Conservation (phyloP, 2,888 invertebrate genomes). For the Malachius bipustulatus region DNA sequence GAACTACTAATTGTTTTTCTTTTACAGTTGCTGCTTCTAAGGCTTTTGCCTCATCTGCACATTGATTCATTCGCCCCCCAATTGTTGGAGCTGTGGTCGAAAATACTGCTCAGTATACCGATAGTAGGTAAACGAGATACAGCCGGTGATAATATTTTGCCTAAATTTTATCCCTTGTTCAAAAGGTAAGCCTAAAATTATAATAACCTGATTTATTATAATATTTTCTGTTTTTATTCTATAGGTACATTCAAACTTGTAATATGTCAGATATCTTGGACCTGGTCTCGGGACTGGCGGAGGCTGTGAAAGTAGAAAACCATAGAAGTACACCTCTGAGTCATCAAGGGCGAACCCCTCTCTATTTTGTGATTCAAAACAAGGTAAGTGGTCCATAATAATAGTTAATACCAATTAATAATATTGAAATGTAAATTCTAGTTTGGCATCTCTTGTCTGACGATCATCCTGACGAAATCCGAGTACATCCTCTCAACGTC, state of each 20-base stretch:
- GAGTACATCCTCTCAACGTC: constrained; percentile 37
- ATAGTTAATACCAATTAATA: constrained; percentile 5
- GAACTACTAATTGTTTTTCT: constrained; percentile 7
- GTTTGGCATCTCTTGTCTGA: constrained; percentile 47
- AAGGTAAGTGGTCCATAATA: constrained; percentile 34
- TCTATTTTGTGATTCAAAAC: constrained; percentile 39
- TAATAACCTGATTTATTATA: neutral
- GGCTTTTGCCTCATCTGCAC: constrained; percentile 51
- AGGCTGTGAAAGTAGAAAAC: constrained; percentile 27
- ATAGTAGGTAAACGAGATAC: constrained; percentile 47
- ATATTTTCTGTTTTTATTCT: constrained; percentile 15
- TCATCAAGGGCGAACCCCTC: constrained; percentile 32
- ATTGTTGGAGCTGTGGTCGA: constrained; percentile 47
- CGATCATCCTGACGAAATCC: constrained; percentile 40
- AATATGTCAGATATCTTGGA: constrained; percentile 33
- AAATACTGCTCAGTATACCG: constrained; percentile 46
- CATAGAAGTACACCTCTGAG: constrained; percentile 34
- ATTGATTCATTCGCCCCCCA: constrained; percentile 38
- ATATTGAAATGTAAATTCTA: too few species aligned
- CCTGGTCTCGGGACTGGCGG: constrained; percentile 29
- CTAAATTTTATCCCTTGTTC: constrained; percentile 46
- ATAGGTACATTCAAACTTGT: constrained; percentile 30
- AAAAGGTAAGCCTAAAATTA: constrained; percentile 38
- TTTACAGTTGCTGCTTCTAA: constrained; percentile 50
- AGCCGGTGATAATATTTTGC: constrained; percentile 39